Base-by-base conservation (phyloP, 2,113 vertebrate species). In the Centropristis striata region DNA sequence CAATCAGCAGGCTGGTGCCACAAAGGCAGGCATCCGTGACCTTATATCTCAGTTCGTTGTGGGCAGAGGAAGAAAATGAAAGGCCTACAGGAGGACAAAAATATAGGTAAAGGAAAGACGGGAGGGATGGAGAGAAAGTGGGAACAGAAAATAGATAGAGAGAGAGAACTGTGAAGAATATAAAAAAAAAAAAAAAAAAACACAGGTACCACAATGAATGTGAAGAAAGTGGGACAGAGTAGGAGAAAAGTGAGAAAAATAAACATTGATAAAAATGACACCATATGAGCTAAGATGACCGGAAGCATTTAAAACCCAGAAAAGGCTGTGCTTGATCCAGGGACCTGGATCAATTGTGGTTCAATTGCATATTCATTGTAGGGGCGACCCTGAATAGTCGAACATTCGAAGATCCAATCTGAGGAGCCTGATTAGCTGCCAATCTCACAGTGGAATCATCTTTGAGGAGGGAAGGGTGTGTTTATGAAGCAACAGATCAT, bases 1-100 rank as follows among this genome's bases (percentile, higher is more conserved):
- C 96, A 97, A 97, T 97, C 96, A 97, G 81, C 95, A 93, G 94
- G 93, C 94, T 94, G 80, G 86, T 82, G 85, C 66, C 96, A 93
- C 94, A 95, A 95, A 96, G 95, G 96, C 88, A 88, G 85, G 83
- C 95, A 96, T 96, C 96, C 96, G 93, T 96, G 96, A 97, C 93
- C 93, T 91, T 88, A 90, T 85, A 85, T 90, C 82, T 86, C 77
- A 68, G 76, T 90, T 90, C 92, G 88, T 81, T 80, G 78, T 50
- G 66, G 81, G 61, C 42, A 76, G 57, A 71, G 75, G 75, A 76
- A 63, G 75, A 90, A 90, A 88, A 88, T 78, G 32, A 88, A 81
- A 80, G 72, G 81, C 78, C 83, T 86, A 71, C 75, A 82, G 81
- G 71, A 89, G 71, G 83, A 75, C 68, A 78, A 58, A 78, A 84